Evolutionary conservation across 2,888 invertebrate genomes (phyloP).

Genomic region (Oscheius sp.): DNA sequence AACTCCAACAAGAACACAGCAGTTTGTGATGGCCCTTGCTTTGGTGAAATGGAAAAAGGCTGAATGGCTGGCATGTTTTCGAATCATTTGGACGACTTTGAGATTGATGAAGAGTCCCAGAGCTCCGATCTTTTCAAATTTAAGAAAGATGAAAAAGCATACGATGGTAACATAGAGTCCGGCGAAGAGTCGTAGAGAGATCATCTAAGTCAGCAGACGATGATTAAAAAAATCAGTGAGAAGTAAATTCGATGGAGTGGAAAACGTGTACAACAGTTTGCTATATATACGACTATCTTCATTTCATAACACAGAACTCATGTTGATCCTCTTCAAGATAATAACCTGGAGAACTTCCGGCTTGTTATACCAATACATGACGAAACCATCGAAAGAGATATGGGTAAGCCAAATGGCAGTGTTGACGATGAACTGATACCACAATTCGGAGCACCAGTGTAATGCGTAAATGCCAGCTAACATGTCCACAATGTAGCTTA

Average conservation of each 20-base stretch:
- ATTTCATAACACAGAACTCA: too few relatives aligned
- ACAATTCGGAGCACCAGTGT: neutral
- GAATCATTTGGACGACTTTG: neutral
- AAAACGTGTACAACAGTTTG: too few relatives aligned
- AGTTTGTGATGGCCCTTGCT: neutral
- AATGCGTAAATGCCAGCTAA: neutral
- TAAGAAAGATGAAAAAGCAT: too few relatives aligned
- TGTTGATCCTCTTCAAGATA: neutral
- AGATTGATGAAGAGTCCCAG: neutral
- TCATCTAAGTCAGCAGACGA: too few relatives aligned
- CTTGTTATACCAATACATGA: neutral
- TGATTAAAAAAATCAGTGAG: too few relatives aligned
- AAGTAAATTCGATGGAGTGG: too few relatives aligned
- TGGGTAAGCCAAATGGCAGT: neutral
- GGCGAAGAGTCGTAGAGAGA: neutral
- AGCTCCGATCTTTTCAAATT: neutral
- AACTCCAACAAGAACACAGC: neutral
- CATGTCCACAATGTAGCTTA: neutral
- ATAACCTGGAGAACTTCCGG: neutral
- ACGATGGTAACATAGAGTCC: neutral
- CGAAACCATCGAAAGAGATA: neutral
- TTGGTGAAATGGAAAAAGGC: neutral
- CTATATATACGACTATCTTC: too few relatives aligned
- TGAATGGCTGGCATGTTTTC: neutral
- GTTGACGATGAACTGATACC: neutral